Evolutionary conservation across 2,797 vertebrate species (phyloP).

Genomic region (Myotis pilosus): DNA sequence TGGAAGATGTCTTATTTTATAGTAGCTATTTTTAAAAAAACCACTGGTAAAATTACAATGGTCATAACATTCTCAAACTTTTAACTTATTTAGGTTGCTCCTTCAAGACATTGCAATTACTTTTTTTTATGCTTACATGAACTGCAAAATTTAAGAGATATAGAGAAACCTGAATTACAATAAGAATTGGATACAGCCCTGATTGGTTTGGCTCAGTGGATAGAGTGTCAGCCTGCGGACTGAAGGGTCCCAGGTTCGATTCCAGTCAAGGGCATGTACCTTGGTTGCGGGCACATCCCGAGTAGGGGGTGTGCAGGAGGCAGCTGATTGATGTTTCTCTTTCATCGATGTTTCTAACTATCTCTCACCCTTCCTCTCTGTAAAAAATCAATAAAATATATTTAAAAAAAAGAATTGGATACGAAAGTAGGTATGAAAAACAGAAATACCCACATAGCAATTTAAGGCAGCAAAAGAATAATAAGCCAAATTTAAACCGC

Average conservation of each 20-base stretch:
- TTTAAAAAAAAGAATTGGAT: not conserved
- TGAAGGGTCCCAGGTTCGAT: no score
- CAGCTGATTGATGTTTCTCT: no score
- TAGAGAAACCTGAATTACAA: slow-evolving; percentile 20
- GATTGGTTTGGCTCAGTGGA: no score
- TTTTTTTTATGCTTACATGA: not conserved
- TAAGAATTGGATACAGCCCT: not conserved
- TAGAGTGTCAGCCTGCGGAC: no score
- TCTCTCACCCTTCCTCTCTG: no score
- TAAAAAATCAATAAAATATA: no score
- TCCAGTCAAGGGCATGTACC: no score
- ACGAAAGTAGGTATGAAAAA: not conserved
- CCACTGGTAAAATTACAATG: not conserved
- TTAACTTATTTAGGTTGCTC: not conserved
- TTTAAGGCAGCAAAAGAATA: slow-evolving; percentile 51
- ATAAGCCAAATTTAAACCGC: slow-evolving; percentile 66
- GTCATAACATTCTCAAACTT: not conserved
- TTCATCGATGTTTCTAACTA: no score
- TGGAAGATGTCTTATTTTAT: not conserved
- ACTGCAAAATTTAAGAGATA: slow-evolving; percentile 1
- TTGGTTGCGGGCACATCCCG: no score
- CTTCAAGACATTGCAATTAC: not conserved
- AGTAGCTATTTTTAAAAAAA: not conserved
- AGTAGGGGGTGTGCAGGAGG: no score
- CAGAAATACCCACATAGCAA: slow-evolving; percentile 46